A percentile compares a stretch with the other conserved stretches of the same genome.
phyloP scores from a whole-genome alignment of 2,113 vertebrate genomes.

The Ceratotherium simum region DNA sequence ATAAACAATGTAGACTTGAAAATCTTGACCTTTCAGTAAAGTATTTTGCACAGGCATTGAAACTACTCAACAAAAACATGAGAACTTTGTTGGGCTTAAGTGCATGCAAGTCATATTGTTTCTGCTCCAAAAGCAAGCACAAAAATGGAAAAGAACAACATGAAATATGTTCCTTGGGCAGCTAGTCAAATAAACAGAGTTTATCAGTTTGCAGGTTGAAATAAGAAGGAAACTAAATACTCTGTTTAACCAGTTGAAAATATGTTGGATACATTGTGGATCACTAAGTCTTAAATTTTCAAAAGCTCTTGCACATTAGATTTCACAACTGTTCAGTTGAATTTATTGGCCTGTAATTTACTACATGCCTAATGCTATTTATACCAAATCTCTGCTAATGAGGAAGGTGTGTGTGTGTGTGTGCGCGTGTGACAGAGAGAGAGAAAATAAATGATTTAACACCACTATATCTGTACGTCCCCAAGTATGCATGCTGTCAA shows the following conservation, averaged over 20 bases:
- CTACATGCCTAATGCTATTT: constrained; percentile 68
- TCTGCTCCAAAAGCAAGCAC: neutral
- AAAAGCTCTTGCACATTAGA: neutral
- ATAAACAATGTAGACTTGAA: neutral
- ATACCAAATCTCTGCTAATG: constrained; percentile 68
- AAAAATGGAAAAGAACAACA: neutral
- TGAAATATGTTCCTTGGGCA: neutral
- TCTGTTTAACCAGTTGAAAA: constrained; percentile 96
- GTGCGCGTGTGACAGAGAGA: neutral
- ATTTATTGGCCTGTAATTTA: constrained; percentile 67
- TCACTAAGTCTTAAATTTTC: constrained; percentile 93
- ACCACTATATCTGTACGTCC: neutral
- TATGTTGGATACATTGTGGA: constrained; percentile 95
- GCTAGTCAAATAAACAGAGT: neutral
- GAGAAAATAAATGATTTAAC: neutral
- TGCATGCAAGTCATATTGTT: neutral
- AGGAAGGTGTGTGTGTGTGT: constrained; percentile 39
- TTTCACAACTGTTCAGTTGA: constrained; percentile 42
- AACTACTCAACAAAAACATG: neutral
- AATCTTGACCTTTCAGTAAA: neutral
- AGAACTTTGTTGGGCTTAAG: neutral
- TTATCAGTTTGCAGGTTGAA: constrained; percentile 91
- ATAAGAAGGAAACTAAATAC: constrained; percentile 94
- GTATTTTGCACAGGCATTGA: neutral
- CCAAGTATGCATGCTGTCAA: neutral